These are phyloP conservation scores for Liopterus haemorrhoidalis DNA, from an alignment of 2,888 invertebrate species.

Conservation along the genomic window DNA sequence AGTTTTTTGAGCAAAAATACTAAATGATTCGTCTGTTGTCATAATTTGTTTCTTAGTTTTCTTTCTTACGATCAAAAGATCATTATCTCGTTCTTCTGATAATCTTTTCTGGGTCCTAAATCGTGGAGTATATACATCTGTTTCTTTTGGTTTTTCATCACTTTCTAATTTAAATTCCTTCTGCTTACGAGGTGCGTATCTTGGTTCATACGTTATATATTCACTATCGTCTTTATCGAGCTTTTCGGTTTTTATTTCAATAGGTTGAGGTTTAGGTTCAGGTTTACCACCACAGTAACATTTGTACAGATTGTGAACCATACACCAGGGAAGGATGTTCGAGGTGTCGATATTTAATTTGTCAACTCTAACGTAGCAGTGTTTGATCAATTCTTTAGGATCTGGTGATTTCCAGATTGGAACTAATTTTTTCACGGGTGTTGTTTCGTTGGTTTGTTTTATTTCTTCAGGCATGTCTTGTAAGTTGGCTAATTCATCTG, in stretches of 20 bases:
- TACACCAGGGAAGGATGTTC: conserved; percentile 58
- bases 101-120: conserved; percentile 11
- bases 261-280: conserved; percentile 13
- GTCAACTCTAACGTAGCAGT: conserved; percentile 39
- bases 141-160: not conserved
- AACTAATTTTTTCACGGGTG: conserved; percentile 31
- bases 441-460: too few relatives aligned
- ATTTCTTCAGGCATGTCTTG: too few relatives aligned
- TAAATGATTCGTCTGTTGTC: too few relatives aligned
- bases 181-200: conserved; percentile 8
- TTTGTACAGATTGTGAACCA: conserved; percentile 60
- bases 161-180: too few relatives aligned
- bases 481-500: conserved; percentile 12
- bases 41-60: too few relatives aligned
- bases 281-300: conserved; percentile 58
- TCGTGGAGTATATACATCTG: conserved; percentile 14
- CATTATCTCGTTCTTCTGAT: too few relatives aligned
- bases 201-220: conserved; percentile 13
- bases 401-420: conserved; percentile 11
- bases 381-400: conserved; percentile 22
- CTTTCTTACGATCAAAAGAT: too few relatives aligned
- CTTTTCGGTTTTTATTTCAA: conserved; percentile 4
- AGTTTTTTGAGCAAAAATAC: too few relatives aligned
- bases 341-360: conserved; percentile 40
- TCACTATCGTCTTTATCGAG: conserved; percentile 2